Base-by-base conservation (phyloP, 2,888 invertebrate species). In the Napeogenes inachia region DNA sequence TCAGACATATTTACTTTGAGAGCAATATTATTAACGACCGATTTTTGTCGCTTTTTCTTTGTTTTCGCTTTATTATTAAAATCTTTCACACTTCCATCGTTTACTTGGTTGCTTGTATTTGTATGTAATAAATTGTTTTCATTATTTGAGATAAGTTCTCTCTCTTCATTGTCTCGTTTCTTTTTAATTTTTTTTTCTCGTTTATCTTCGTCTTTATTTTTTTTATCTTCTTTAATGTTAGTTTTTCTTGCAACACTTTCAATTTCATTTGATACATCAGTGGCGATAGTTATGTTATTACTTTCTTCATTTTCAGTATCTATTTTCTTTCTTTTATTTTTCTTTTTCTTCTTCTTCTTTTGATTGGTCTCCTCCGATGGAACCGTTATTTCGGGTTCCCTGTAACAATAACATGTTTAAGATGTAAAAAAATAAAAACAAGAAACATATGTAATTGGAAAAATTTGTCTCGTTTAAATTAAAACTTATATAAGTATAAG, bases 271-370 rank as follows among this genome's bases (percentile, higher is more conserved):
- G 46, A 13, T 8, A 21, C 50, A 13, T 50, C 30, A 50, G 6
- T 30, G 30, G 2, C 56, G 45, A 32, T 53, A 42, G 46, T 54
- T 30, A 53, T 63, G 10, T 62, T 62, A 60, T 45, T 30, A 21
- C 68, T 30, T 30, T 56, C 13, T 66, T 71, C 56, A 45, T 62
- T 54, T 35, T 55, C 62, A 3, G 85, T 78, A 66, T 81, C 81
- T 69, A 79, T 80, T 71, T 21, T 21, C 21, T 21, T 21, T 21
- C 81, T 89, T 75, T 82, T 86, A 53, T 87, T 80, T 68, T 82
- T 83, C 71, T 80, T 81, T 71, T 83, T 90, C 75, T 84, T 87
- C 72, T 84, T 87, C 67, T 85, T 83, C 73, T 85, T 89, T 71
- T 82, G 85, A 55, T 79, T 82, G 32, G 75, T 77, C 71, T 84